Conservation (phyloP, 2,888 invertebrate species). For the Siphonodentalium dalli region DNA sequence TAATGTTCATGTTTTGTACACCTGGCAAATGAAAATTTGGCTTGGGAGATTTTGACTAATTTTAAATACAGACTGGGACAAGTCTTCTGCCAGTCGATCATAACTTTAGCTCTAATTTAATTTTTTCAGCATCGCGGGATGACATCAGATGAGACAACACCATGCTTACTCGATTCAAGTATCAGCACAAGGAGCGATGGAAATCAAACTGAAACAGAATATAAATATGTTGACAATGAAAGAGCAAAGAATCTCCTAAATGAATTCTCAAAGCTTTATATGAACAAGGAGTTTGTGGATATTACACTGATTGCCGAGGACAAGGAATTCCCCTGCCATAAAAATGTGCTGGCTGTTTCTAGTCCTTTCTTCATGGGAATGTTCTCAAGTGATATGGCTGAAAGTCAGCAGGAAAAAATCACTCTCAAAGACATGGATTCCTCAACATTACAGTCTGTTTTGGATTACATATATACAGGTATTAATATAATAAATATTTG, state of each 20-base stretch:
- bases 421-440: slow-evolving; percentile 55
- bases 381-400: slow-evolving; percentile 56
- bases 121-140: no score
- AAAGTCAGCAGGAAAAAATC: slow-evolving; percentile 52
- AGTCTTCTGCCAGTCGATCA: no score
- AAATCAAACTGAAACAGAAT: no score
- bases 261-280: slow-evolving; percentile 55
- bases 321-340: slow-evolving; percentile 57
- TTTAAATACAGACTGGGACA: no score
- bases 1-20: no score
- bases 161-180: no score
- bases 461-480: slow-evolving; percentile 63
- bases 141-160: no score
- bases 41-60: no score
- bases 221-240: slow-evolving; percentile 46
- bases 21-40: no score
- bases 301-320: slow-evolving; percentile 48
- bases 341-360: slow-evolving; percentile 58
- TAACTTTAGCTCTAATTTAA: no score
- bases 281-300: slow-evolving; percentile 58
- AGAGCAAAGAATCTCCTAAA: slow-evolving; percentile 43
- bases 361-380: slow-evolving; percentile 63
- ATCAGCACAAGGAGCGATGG: no score
- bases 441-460: slow-evolving; percentile 50
- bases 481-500: no score